Evolutionary conservation across 1,140 invertebrate species (phyloP).

Genomic region (Panagrolaimus sp.): DNA sequence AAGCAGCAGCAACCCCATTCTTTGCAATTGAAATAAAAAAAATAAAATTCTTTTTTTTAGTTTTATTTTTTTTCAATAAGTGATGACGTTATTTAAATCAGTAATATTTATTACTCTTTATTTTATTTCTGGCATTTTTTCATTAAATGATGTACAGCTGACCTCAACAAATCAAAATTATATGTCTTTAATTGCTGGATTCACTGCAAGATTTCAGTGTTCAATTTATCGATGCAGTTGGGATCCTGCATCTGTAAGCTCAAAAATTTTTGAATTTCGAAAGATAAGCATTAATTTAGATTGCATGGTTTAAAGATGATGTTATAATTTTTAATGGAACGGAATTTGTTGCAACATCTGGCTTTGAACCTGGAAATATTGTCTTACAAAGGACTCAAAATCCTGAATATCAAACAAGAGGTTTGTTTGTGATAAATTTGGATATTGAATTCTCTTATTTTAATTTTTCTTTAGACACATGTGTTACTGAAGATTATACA

Average conservation of each 20-base stretch:
- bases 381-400: constrained; percentile 25
- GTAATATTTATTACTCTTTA: too few species aligned
- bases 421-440: neutral
- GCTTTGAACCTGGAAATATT: constrained; percentile 35
- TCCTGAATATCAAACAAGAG: constrained; percentile 16
- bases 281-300: constrained; percentile 26
- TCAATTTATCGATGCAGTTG: constrained; percentile 23
- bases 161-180: constrained; percentile 37
- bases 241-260: constrained; percentile 3
- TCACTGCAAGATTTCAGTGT: constrained; percentile 36
- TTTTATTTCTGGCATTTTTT: too few species aligned
- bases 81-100: too few species aligned
- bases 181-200: constrained; percentile 32
- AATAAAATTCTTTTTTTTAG: too few species aligned
- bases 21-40: too few species aligned
- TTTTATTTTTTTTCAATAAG: too few species aligned
- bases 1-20: too few species aligned
- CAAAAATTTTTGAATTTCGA: constrained; percentile 10
- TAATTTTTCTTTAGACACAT: constrained; percentile 16
- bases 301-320: constrained; percentile 42
- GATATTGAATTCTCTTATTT: constrained; percentile 8
- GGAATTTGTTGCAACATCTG: constrained; percentile 38
- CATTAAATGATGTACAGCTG: constrained; percentile 25
- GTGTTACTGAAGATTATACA: constrained; percentile 37
- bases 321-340: constrained; percentile 41